Conservation (phyloP, 2,113 vertebrate species). For the Pandion haliaetus region DNA sequence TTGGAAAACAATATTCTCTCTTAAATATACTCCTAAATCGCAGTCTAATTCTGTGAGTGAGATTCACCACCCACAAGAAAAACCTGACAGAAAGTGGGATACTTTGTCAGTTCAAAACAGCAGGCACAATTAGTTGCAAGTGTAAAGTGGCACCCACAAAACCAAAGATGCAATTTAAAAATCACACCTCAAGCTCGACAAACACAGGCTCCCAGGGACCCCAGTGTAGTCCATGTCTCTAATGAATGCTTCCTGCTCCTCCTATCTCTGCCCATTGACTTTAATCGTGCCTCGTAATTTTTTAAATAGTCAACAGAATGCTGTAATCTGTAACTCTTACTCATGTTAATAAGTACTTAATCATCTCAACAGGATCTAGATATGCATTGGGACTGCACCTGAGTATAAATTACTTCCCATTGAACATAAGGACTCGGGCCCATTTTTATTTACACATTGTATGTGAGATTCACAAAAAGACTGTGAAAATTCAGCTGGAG, state of each 20-base stretch:
- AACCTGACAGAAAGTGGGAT: neutral
- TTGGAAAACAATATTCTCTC: neutral
- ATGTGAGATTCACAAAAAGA: slow-evolving; percentile 22
- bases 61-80: neutral
- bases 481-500: slow-evolving; percentile 6
- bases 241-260: neutral
- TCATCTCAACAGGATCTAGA: slow-evolving; percentile 16
- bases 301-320: slow-evolving; percentile 7
- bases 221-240: neutral
- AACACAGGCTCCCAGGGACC: neutral
- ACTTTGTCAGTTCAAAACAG: neutral
- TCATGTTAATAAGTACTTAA: slow-evolving; percentile 32
- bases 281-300: neutral
- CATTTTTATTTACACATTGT: slow-evolving; percentile 32
- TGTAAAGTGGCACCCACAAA: neutral
- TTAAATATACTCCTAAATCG: neutral
- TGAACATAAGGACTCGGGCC: neutral
- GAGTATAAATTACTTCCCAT: slow-evolving; percentile 21
- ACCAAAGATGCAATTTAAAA: neutral
- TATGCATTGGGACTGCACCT: neutral
- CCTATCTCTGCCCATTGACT: neutral
- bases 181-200: neutral
- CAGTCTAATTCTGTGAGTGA: neutral
- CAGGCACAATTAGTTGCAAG: neutral
- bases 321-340: slow-evolving; percentile 6